These are phyloP conservation scores for Tachystola acroxantha DNA, from an alignment of 2,888 invertebrate species.

Conservation along the genomic window DNA sequence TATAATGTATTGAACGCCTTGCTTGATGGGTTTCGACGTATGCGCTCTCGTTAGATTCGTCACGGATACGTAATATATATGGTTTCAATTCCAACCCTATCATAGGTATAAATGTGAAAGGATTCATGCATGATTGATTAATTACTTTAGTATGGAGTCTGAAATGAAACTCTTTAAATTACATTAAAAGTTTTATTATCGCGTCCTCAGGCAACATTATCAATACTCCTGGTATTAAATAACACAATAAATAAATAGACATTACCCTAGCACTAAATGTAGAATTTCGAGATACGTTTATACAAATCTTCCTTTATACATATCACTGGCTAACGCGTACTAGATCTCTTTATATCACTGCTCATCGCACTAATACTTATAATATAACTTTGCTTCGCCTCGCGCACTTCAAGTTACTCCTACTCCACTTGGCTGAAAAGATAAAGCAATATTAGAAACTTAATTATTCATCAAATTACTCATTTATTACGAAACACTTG, in stretches of 20 bases:
- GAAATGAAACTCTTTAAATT: no score
- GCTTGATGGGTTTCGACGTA: no score
- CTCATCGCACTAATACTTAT: constrained; percentile 57
- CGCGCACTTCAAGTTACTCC: constrained; percentile 15
- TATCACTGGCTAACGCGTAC: constrained; percentile 31
- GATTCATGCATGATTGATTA: no score
- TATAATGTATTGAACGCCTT: no score
- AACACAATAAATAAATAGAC: constrained; percentile 59
- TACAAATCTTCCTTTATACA: constrained; percentile 34
- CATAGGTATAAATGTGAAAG: no score
- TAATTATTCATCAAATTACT: no score
- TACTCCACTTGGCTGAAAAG: constrained; percentile 64
- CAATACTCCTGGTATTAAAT: constrained; percentile 38
- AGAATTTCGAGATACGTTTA: constrained; percentile 55
- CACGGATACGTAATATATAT: no score
- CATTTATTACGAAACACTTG: no score
- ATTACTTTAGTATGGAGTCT: no score
- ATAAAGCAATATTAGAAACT: no score
- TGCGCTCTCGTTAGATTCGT: no score
- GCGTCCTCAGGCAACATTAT: constrained; percentile 42
- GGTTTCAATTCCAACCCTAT: no score
- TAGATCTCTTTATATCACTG: constrained; percentile 34
- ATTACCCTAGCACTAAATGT: constrained; percentile 47
- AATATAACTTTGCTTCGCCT: constrained; percentile 23
- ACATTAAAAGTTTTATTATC: constrained; percentile 39